A percentile compares a stretch with the other conserved stretches of the same genome.
Conservation (phyloP, 2,888 invertebrate species). For the Eilema sororculum region DNA sequence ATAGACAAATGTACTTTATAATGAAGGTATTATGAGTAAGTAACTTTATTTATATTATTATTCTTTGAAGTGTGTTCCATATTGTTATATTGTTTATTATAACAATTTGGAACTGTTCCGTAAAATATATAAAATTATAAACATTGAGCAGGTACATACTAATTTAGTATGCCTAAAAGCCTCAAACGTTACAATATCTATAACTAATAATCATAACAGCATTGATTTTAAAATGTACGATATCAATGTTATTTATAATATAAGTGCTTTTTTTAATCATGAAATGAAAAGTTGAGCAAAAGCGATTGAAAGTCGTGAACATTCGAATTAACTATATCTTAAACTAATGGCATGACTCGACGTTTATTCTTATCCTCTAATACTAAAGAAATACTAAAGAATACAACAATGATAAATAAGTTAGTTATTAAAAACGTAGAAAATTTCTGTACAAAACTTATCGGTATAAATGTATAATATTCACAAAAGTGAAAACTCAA, state of each 20-base stretch:
- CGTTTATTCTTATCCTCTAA: constrained; percentile 72
- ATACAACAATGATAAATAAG: constrained; percentile 50
- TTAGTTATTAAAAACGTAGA: constrained; percentile 60
- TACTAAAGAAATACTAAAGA: constrained; percentile 62
- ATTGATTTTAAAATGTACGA: constrained; percentile 35
- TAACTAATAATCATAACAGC: constrained; percentile 40
- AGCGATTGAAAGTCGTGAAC: constrained; percentile 42
- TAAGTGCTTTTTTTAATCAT: constrained; percentile 25
- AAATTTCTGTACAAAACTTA: constrained; percentile 80
- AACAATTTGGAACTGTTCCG: not conserved
- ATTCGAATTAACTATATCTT: constrained; percentile 64
- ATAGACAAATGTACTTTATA: not conserved
- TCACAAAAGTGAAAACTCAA: constrained; percentile 76
- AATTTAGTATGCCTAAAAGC: constrained; percentile 47
- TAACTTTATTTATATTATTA: not conserved
- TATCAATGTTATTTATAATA: constrained; percentile 43
- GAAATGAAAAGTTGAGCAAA: constrained; percentile 48
- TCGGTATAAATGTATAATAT: constrained; percentile 64
- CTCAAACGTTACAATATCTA: constrained; percentile 46
- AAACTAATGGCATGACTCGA: constrained; percentile 85
- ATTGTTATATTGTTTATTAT: not conserved
- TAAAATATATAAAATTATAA: constrained; percentile 32
- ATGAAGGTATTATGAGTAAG: constrained; percentile 10
- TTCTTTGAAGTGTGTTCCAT: constrained; percentile 6
- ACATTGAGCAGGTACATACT: constrained; percentile 52